Percentiles rank a stretch among this genome's conserved stretches.
phyloP scores from a whole-genome alignment of 2,797 vertebrate species.

The Varecia variegata region DNA sequence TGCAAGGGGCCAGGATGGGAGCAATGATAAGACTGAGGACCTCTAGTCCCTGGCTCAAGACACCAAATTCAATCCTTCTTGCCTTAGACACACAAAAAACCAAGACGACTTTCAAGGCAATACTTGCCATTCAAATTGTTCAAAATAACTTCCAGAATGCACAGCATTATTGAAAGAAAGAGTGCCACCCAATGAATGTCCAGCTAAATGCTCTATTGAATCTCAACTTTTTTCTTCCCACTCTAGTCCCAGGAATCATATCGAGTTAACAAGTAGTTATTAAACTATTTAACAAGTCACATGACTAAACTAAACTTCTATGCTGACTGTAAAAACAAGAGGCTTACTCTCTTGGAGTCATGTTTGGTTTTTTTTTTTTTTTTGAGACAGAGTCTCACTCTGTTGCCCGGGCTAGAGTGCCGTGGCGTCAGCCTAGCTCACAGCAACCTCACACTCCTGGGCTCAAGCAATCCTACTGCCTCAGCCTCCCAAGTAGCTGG shows the following conservation, averaged over 20 bases:
- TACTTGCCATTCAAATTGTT: not conserved
- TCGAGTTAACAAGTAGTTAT: not conserved
- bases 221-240: not conserved
- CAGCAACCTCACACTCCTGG: too few species aligned
- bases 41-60: not conserved
- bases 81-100: not conserved
- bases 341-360: not conserved
- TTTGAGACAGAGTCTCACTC: too few species aligned
- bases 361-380: not conserved
- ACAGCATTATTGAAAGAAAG: not conserved
- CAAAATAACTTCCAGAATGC: not conserved
- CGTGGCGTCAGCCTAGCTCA: too few species aligned
- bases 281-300: constrained; percentile 17
- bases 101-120: not conserved
- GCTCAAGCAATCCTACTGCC: too few species aligned
- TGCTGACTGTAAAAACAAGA: not conserved
- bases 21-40: not conserved
- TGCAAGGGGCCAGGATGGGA: not conserved
- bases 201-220: not conserved
- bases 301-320: constrained; percentile 16
- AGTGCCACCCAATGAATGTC: not conserved
- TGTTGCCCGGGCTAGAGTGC: too few species aligned
- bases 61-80: not conserved
- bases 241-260: not conserved
- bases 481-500: too few species aligned